Base-by-base conservation (phyloP, 2,797 vertebrate species). In the Dermochelys coriacea region DNA sequence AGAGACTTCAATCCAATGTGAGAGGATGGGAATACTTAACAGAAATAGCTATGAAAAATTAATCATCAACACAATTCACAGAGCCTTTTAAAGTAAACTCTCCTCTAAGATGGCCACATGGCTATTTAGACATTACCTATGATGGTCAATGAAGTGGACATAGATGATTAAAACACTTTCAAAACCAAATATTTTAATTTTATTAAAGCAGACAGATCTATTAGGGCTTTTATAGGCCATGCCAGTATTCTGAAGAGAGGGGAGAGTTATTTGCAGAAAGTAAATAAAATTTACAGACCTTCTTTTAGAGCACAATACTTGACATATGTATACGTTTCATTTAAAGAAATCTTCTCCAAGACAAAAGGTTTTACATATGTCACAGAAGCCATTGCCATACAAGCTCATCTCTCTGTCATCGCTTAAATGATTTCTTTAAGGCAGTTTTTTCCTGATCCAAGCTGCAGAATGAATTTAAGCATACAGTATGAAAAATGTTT, bases 1-100 rank as follows among this genome's bases (percentile, higher is more conserved):
- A 89, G 90, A 59, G 95, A 74, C 29, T 86, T n/a, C 47, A n/a
- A 3, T 54, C 49, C 55, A 87, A 52, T 86, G 87, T 87, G 91
- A 82, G 41, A 82, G 49, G 8, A 37, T 88, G 11, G 45, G 80
- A 89, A 89, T 14, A 54, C 81, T 23, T n/a, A 74, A 3, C 52
- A 79, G 21, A 29, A 84, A 87, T 75, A 80, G 84, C 27, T 88
- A 88, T 87, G 2, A 89, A 1, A 41, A 94, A 86, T 55, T 12
- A 87, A 47, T 37, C 82, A 59, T 45, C 29, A 84, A 86, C 7
- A 83, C 27, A 95, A 87, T 5, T 10, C 3, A 1, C 21, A 61
- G 59, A 82, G 74, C 8, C 5, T 86, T 82, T 89, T n/a, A 87
- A 51, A 82, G 29, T 8, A 25, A 93, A 84, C 80, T 86, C 49